A percentile compares a stretch with the other conserved stretches of the same genome.
Conservation (phyloP, 2,113 vertebrate species). For the Tapirus terrestris region DNA sequence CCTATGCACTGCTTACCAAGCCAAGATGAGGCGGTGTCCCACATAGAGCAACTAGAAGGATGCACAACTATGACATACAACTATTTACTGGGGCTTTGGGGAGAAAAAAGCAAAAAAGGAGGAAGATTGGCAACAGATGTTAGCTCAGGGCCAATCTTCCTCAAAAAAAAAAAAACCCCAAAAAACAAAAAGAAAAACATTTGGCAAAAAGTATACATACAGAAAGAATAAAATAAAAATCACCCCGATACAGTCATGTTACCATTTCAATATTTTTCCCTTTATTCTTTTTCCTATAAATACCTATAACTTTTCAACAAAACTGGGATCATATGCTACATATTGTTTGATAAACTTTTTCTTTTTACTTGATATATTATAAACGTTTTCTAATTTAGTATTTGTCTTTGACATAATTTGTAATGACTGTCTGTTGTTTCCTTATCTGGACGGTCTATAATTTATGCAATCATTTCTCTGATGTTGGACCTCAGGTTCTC, state of each 20-base stretch:
- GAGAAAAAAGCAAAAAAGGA: no score
- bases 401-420: not conserved
- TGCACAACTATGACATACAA: no score
- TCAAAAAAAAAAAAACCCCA: not conserved
- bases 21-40: no score
- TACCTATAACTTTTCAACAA: not conserved
- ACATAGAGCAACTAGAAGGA: no score
- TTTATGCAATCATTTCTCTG: conserved; percentile 35
- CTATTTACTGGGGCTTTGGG: no score
- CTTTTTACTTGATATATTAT: not conserved
- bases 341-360: not conserved
- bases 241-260: not conserved
- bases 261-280: not conserved
- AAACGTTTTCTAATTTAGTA: not conserved
- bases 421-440: not conserved
- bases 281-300: conserved; percentile 10
- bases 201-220: not conserved
- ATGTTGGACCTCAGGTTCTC: not conserved
- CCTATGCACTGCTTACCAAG: no score
- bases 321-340: not conserved
- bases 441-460: not conserved
- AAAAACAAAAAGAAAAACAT: not conserved
- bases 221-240: not conserved
- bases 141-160: no score
- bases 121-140: no score